Evolutionary conservation across 2,797 vertebrate genomes (phyloP), one percentile per base, ranked within the genome.

Genomic region (Sarcophilus harrisii): DNA sequence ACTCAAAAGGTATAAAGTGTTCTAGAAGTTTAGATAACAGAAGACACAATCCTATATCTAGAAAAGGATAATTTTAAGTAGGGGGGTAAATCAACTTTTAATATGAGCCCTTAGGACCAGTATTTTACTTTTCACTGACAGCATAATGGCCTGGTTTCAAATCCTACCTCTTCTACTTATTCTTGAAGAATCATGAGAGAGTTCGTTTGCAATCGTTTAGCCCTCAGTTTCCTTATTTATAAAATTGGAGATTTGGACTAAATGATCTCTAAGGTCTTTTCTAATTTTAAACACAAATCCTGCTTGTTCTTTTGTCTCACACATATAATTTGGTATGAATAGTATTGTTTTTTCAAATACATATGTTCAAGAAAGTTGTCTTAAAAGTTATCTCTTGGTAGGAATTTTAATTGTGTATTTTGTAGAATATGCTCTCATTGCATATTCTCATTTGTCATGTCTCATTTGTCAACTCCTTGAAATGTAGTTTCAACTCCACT

Each of bases 291-390:
- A 87, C 18, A n/a, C 58, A n/a, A 9, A 49, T 93, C 59, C 87
- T 49, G 49, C 91, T 89, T 93, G 16, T 95, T 30, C 59, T 96
- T 94, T 96, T 93, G 55, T 91, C n/a, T 28, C 93, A 11, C 92
- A 11, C 73, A 52, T 91, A 16, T 94, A 96, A 93, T 27, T 95
- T 58, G 57, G 57, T 92, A 90, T 96, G 57, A 94, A 57, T 96
- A 59, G 92, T 95, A 89, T 6, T 95, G 5, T 27, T 24, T 38
- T 81, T 81, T 81, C 38, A 45, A 81, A 81, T 81, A 6, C 21
- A 45, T 91, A 52, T 38, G n/a, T 52, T 96, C 73, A 95, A 6
- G 95, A 94, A 97, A 97, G n/a, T 91, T 96, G 90, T 21, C 66
- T 92, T 91, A 94, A 93, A 96, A 95, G 52, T 94, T 87, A 95